These are phyloP conservation scores for Ectobius pallidus DNA, from an alignment of 2,888 invertebrate species.

Conservation along the genomic window DNA sequence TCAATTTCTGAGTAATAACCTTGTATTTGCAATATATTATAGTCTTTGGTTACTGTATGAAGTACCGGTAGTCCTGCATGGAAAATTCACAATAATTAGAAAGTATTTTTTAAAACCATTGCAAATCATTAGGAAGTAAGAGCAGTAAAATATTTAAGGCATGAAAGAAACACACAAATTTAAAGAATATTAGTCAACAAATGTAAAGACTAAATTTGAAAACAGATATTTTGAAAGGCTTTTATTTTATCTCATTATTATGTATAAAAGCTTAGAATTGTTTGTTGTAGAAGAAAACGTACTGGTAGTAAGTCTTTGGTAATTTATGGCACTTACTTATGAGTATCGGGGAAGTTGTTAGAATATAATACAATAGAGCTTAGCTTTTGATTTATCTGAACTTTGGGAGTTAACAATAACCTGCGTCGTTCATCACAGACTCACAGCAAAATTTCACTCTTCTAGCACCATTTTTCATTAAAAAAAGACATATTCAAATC, in stretches of 20 bases:
- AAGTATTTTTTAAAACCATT: no score
- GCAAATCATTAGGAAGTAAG: no score
- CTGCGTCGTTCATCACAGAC: not conserved
- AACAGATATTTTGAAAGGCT: no score
- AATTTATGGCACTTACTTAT: slow-evolving; percentile 15
- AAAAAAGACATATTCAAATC: not conserved
- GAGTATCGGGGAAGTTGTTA: not conserved
- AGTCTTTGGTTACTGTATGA: no score
- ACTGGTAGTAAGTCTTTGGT: slow-evolving; percentile 17
- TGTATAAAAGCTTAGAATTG: no score
- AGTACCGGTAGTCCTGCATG: no score
- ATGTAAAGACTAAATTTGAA: no score
- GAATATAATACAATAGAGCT: not conserved
- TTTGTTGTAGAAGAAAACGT: not conserved
- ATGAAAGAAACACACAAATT: no score
- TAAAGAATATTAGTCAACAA: no score
- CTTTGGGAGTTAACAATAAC: not conserved
- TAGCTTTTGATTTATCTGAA: not conserved
- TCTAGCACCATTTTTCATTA: not conserved
- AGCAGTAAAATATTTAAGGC: no score
- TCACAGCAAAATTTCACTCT: not conserved
- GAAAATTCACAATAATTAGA: no score
- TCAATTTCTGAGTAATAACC: not conserved
- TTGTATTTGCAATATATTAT: not conserved
- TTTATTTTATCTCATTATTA: no score